A percentile compares a stretch with the other conserved stretches of the same genome.
These are phyloP conservation scores for Platalea minor DNA, from an alignment of 2,797 vertebrate species.

Conservation along the genomic window DNA sequence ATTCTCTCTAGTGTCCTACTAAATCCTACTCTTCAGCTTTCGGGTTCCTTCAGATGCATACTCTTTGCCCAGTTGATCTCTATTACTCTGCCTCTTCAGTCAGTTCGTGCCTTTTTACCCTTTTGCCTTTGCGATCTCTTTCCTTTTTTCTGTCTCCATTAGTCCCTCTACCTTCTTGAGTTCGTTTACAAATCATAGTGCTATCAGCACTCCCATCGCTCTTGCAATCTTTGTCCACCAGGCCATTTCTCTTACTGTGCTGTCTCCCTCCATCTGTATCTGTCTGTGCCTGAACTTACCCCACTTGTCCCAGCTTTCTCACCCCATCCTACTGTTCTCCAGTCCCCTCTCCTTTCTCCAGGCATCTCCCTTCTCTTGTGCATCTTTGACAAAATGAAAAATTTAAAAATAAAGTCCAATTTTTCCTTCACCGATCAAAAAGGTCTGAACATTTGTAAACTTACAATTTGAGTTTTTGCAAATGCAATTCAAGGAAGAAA, in stretches of 20 bases:
- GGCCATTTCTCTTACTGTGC: neutral
- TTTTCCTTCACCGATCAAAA: neutral
- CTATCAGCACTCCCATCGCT: neutral
- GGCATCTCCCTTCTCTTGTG: neutral
- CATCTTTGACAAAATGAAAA: neutral
- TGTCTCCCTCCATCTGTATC: neutral
- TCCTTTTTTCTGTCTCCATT: neutral
- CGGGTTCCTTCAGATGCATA: neutral
- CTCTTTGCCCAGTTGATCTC: neutral
- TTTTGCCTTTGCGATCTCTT: neutral
- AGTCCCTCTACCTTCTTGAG: neutral
- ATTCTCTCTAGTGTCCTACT: neutral
- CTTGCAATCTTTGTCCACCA: fast-evolving
- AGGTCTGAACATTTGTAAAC: neutral
- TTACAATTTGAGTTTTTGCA: neutral
- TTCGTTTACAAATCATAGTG: fast-evolving
- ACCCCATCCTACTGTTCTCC: neutral
- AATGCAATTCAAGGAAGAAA: neutral
- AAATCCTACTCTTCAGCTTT: neutral
- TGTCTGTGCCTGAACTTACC: neutral
- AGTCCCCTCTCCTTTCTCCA: neutral
- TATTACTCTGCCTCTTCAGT: neutral
- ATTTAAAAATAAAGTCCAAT: neutral
- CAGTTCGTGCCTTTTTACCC: neutral
- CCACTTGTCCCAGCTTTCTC: neutral